phyloP scores from a whole-genome alignment of 2,888 invertebrate species.

The Lasioglossum villosulum region DNA sequence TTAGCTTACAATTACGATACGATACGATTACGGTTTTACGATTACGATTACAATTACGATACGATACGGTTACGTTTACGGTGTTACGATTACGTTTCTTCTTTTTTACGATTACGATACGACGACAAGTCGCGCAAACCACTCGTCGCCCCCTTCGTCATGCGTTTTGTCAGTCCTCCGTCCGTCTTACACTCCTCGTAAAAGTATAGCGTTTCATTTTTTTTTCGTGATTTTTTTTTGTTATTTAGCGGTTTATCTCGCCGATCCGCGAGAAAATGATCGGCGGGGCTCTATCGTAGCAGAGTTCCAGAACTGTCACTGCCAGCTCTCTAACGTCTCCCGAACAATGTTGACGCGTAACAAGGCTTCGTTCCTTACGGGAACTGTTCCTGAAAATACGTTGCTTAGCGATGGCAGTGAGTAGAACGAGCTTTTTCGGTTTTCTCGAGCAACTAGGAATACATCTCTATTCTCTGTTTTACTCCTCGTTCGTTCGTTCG shows the following conservation, averaged over 20 bases:
- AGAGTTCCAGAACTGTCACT: constrained; percentile 60
- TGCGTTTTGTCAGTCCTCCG: constrained; percentile 16
- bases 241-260: constrained; percentile 12
- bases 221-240: neutral
- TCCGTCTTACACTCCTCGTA: neutral
- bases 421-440: constrained; percentile 49
- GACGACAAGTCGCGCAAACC: neutral
- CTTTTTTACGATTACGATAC: neutral
- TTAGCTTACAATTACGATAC: constrained; percentile 73
- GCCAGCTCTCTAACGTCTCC: constrained; percentile 46
- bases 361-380: neutral
- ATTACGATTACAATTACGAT: constrained; percentile 64
- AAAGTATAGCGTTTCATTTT: neutral
- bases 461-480: constrained; percentile 4
- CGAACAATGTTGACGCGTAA: constrained; percentile 41
- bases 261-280: constrained; percentile 15
- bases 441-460: constrained; percentile 26
- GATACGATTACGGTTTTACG: constrained; percentile 35
- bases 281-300: constrained; percentile 40
- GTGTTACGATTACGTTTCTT: neutral
- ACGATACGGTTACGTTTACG: constrained; percentile 27
- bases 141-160: neutral
- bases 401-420: constrained; percentile 70
- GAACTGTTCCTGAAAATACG: constrained; percentile 53
- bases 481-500: constrained; percentile 1